These are phyloP conservation scores for Candoia aspera DNA, from an alignment of 2,113 vertebrate genomes.

Conservation along the genomic window DNA sequence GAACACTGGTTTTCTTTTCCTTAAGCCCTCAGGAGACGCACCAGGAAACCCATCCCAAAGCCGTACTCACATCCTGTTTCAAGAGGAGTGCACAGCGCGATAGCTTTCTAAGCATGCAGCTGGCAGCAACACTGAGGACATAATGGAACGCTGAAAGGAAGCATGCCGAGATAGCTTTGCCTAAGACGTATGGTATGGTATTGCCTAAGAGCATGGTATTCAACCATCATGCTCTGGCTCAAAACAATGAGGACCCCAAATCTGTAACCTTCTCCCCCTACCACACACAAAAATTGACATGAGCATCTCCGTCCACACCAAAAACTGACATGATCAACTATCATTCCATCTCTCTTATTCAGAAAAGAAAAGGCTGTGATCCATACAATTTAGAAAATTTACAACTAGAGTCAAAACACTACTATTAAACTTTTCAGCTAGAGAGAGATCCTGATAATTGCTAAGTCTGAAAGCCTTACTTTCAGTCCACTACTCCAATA, in stretches of 20 bases:
- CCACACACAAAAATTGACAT: background rate
- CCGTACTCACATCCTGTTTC: conserved; percentile 45
- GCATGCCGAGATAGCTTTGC: background rate
- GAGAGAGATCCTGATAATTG: accelerated
- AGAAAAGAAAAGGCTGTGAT: background rate
- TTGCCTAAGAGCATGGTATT: conserved; percentile 14
- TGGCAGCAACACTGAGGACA: conserved; percentile 26
- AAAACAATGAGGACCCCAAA: background rate
- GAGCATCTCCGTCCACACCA: background rate
- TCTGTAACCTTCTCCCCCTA: background rate
- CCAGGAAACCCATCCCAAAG: conserved; percentile 52
- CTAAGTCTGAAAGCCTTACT: background rate
- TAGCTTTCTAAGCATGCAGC: conserved; percentile 43
- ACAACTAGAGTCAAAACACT: background rate
- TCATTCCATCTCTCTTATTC: accelerated
- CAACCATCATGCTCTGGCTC: conserved; percentile 10
- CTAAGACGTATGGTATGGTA: too few relatives aligned
- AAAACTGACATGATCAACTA: background rate
- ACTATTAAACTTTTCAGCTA: background rate
- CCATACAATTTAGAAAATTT: accelerated
- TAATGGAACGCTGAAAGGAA: conserved; percentile 18
- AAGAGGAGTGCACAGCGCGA: conserved; percentile 15
- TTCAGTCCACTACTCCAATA: background rate
- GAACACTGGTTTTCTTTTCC: conserved; percentile 39
- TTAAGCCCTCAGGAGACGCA: conserved; percentile 52